These are phyloP conservation scores for Brachypteracias leptosomus DNA, from an alignment of 2,113 vertebrate species.

Conservation along the genomic window DNA sequence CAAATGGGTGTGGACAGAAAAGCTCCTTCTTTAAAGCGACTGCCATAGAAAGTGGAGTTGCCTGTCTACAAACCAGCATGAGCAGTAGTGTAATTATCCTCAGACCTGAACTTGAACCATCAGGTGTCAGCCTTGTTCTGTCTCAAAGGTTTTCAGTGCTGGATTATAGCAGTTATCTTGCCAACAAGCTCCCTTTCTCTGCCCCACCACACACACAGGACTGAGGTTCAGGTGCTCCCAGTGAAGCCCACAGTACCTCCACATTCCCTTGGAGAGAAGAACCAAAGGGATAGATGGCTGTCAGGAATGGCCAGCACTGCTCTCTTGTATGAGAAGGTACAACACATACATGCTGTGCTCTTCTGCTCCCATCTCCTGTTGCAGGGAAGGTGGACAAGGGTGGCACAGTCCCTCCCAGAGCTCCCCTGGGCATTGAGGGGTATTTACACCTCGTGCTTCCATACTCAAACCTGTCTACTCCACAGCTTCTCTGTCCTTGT, in stretches of 20 bases:
- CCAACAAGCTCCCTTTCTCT: not conserved
- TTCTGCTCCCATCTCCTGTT: not conserved
- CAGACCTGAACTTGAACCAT: not conserved
- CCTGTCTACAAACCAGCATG: not conserved
- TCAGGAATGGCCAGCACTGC: too few relatives aligned
- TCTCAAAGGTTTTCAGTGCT: not conserved
- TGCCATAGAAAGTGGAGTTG: not conserved
- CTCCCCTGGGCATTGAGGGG: not conserved
- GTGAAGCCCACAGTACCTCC: not conserved
- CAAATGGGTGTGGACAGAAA: not conserved
- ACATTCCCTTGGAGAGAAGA: not conserved
- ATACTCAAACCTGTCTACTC: fast-evolving
- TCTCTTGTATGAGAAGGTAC: fast-evolving
- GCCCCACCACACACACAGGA: not conserved
- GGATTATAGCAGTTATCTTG: not conserved
- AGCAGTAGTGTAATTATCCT: fast-evolving
- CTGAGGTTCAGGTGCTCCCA: not conserved
- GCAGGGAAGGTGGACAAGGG: not conserved
- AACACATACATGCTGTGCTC: not conserved
- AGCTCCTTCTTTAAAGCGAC: not conserved
- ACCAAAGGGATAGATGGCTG: not conserved
- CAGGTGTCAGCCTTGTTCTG: not conserved
- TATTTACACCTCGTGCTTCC: not conserved
- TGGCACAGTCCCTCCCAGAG: not conserved
- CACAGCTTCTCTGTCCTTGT: not conserved